Evolutionary conservation across 2,888 invertebrate species (phyloP).

Genomic region (Sicus ferrugineus): DNA sequence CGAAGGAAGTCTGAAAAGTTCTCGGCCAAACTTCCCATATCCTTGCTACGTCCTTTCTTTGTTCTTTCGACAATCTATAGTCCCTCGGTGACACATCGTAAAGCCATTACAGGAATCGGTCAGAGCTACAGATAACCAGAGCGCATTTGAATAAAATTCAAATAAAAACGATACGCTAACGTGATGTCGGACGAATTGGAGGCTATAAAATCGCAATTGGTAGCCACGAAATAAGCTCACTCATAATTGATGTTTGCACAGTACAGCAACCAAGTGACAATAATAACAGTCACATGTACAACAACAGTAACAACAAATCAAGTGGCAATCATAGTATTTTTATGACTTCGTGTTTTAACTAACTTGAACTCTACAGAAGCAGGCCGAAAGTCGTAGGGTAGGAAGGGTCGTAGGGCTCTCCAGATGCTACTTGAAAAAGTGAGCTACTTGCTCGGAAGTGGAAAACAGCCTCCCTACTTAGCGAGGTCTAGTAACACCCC

Average conservation of each 20-base stretch:
- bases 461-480: not conserved
- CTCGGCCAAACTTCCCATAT: too few species aligned
- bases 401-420: not conserved
- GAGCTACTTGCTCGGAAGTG: not conserved
- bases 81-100: not conserved
- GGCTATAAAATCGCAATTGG: not conserved
- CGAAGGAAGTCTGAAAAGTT: too few species aligned
- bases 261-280: not conserved
- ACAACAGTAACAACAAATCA: not conserved
- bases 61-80: too few species aligned
- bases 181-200: constrained; percentile 1
- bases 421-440: constrained; percentile 11
- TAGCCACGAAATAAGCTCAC: not conserved
- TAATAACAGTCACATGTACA: constrained; percentile 16
- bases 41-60: too few species aligned
- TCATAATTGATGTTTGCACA: constrained; percentile 6
- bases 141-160: constrained; percentile 14
- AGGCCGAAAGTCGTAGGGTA: not conserved
- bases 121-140: not conserved
- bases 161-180: constrained; percentile 18
- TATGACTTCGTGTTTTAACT: constrained; percentile 18
- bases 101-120: constrained; percentile 5
- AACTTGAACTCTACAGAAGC: not conserved
- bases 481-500: too few species aligned
- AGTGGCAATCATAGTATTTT: constrained; percentile 15